These are phyloP conservation scores for Eubucco bourcierii DNA, from an alignment of 2,113 vertebrate species.

Conservation along the genomic window DNA sequence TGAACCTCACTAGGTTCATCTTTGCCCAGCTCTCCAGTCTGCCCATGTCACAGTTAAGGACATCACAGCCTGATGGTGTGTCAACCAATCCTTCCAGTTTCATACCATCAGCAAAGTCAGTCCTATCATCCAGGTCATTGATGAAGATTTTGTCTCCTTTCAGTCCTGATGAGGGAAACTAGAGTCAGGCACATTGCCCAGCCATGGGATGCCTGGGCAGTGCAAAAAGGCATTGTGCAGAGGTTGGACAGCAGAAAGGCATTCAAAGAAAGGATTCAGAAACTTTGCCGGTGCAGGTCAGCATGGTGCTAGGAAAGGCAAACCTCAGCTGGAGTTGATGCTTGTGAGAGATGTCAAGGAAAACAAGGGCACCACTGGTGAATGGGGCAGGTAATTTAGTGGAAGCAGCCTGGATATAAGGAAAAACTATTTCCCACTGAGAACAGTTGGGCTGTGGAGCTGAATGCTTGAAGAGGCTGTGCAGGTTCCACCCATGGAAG, in stretches of 20 bases:
- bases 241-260: not conserved
- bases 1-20: no score
- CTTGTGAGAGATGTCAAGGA: not conserved
- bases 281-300: not conserved
- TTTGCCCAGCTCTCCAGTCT: no score
- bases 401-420: not conserved
- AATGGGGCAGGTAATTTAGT: not conserved
- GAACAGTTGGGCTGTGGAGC: not conserved
- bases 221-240: not conserved
- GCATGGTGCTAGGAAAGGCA: not conserved
- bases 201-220: no score
- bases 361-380: fast-evolving
- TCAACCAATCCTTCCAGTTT: no score
- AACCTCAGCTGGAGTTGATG: not conserved
- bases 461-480: not conserved
- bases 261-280: not conserved
- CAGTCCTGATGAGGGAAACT: not conserved
- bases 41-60: no score
- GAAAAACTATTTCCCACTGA: not conserved
- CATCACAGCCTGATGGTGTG: no score
- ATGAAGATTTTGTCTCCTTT: not conserved
- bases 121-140: no score
- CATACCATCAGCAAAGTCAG: no score
- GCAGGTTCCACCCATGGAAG: not conserved
- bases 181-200: not conserved